Conservation (phyloP, 2,888 invertebrate species). For the Meghimatium bilineatum region DNA sequence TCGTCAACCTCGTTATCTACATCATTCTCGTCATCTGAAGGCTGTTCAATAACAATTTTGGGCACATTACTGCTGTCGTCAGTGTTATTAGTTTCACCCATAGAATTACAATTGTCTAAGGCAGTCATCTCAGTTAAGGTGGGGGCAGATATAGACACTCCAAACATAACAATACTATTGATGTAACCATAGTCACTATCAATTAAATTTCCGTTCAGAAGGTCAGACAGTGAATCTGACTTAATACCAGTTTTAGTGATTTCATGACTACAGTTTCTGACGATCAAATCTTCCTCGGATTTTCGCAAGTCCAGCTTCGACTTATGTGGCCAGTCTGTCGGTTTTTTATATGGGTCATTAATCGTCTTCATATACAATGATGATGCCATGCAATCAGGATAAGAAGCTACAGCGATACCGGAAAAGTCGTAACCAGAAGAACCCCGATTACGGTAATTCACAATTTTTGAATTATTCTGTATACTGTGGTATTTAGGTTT, state of each 20-base stretch:
- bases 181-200: background rate
- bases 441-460: too few species aligned
- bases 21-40: slow-evolving; percentile 41
- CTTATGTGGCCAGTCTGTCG: background rate
- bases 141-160: slow-evolving; percentile 33
- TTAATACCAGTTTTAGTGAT: background rate
- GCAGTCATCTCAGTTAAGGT: slow-evolving; percentile 6
- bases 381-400: background rate
- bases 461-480: background rate
- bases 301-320: background rate
- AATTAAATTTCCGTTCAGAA: slow-evolving; percentile 4
- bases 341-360: background rate
- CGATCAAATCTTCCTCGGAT: slow-evolving; percentile 41
- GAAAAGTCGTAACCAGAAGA: background rate
- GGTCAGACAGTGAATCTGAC: slow-evolving; percentile 24
- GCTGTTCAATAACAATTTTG: slow-evolving; percentile 37
- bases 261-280: background rate
- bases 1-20: background rate
- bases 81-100: background rate
- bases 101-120: background rate
- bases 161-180: slow-evolving; percentile 12
- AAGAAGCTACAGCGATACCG: background rate
- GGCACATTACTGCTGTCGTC: slow-evolving; percentile 17
- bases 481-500: background rate
- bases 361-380: background rate